Evolutionary conservation across 1,140 invertebrate genomes (phyloP), one percentile per base, ranked within the genome.

Genomic region (Telenomus remus): DNA sequence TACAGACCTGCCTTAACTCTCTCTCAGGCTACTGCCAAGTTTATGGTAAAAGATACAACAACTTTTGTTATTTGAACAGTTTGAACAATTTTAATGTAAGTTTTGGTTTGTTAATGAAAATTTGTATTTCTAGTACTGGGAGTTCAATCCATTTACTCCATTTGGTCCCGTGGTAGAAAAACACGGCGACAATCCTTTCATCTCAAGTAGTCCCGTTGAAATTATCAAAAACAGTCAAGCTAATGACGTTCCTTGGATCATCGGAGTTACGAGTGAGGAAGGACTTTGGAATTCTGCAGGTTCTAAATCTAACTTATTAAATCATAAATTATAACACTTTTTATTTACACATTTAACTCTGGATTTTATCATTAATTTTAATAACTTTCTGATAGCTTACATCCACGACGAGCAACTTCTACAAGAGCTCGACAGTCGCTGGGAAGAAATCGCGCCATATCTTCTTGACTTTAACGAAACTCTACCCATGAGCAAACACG

Each of bases 391-490:
- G 4, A 13, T 89, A 91, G 91, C 86, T 42, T 91, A 91, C 55
- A 81, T 89, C 48, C 57, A 79, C 3, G 80, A 89, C 1, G 80
- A 87, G 1, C 55, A 79, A n/a, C 69, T 85, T 8, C 70, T 92
- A 10, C 66, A 84, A 11, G 85, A 90, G 11, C 65, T 92, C 12
- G 89, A 92, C 47, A 76, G 87, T 0, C 86, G 89, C 33, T 93
- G 91, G 91, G 83, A 90, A 5, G 79, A 87, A 44, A 81, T 92
- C 3, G 89, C 89, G 1, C 89, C 90, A n/a, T 79, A 88, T 71
- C 85, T 91, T 4, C 88, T 92, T 7, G 91, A 92, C 72, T 92
- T 89, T 73, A 91, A 92, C 65, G 88, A 91, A 70, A 92, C 91
- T 0, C 65, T 92, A 8, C 87, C 89, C 0, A 71, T 81, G 12